Conservation (phyloP, 2,797 vertebrate species). For the Leucoraja ocellata region DNA sequence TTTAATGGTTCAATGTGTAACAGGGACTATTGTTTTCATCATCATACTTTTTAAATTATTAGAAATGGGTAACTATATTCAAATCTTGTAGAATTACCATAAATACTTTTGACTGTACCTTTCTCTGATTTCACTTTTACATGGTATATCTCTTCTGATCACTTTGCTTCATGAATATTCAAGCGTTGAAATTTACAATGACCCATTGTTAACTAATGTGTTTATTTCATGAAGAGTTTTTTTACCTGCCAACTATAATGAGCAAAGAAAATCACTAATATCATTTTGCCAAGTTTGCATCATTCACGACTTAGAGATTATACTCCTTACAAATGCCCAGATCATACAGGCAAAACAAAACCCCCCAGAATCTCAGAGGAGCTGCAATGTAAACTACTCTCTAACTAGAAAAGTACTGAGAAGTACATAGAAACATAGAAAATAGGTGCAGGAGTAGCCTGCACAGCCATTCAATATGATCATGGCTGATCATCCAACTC, state of each 20-base stretch:
- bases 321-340: no score
- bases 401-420: no score
- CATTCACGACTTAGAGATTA: no score
- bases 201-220: neutral
- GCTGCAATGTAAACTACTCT: no score
- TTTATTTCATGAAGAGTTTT: neutral
- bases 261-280: neutral
- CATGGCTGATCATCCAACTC: no score
- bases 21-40: neutral
- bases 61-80: neutral
- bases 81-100: neutral
- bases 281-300: no score
- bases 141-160: neutral
- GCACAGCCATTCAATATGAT: no score
- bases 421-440: no score
- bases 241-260: neutral
- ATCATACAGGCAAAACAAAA: no score
- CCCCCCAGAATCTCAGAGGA: no score
- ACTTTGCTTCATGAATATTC: neutral
- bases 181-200: neutral
- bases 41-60: neutral
- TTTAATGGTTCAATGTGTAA: no score
- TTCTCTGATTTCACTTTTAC: neutral
- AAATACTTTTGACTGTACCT: neutral
- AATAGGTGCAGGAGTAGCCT: no score